Conservation (phyloP, 2,797 vertebrate genomes). For the Argyrosomus regius region DNA sequence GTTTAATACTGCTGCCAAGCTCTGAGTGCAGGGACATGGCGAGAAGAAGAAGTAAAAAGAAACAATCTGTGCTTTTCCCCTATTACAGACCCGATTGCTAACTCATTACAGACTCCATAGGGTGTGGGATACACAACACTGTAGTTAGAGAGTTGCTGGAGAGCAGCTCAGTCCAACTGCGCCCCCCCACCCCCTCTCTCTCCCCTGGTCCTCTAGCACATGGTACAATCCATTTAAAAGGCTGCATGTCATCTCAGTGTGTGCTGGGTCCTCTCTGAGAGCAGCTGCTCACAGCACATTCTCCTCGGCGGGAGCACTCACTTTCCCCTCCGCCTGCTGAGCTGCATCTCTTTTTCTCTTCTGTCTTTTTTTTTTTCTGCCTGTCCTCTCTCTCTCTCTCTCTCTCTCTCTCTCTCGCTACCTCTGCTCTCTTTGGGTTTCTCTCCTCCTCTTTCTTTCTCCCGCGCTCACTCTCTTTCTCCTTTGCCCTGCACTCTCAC, state of each 20-base stretch:
- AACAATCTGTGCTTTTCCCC: constrained; percentile 51
- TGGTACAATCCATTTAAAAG: constrained; percentile 92
- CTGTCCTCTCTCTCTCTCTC: constrained; percentile 21
- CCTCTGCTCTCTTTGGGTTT: constrained; percentile 40
- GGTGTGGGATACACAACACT: constrained; percentile 61
- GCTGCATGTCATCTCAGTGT: constrained; percentile 85
- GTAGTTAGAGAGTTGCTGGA: constrained; percentile 62
- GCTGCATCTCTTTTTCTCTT: constrained; percentile 59
- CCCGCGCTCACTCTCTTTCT: constrained; percentile 46
- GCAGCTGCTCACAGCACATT: constrained; percentile 85
- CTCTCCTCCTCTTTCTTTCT: constrained; percentile 31
- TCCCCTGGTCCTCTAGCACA: constrained; percentile 80
- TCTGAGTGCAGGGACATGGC: constrained; percentile 41
- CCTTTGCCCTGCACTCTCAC: constrained; percentile 23
- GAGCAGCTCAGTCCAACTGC: constrained; percentile 58
- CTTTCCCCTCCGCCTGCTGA: constrained; percentile 71
- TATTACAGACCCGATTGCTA: constrained; percentile 48
- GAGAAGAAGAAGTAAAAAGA: constrained; percentile 43
- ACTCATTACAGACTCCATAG: constrained; percentile 64
- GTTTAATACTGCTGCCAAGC: constrained; percentile 59
- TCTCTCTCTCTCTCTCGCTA: constrained; percentile 34
- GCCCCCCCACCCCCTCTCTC: constrained; percentile 67
- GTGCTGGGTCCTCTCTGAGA: constrained; percentile 86
- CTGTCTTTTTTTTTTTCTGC: constrained; percentile 31
- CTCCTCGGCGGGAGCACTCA: constrained; percentile 78